phyloP scores from a whole-genome alignment of 2,113 vertebrate genomes.

The Sinocyclocheilus anshuiensis region DNA sequence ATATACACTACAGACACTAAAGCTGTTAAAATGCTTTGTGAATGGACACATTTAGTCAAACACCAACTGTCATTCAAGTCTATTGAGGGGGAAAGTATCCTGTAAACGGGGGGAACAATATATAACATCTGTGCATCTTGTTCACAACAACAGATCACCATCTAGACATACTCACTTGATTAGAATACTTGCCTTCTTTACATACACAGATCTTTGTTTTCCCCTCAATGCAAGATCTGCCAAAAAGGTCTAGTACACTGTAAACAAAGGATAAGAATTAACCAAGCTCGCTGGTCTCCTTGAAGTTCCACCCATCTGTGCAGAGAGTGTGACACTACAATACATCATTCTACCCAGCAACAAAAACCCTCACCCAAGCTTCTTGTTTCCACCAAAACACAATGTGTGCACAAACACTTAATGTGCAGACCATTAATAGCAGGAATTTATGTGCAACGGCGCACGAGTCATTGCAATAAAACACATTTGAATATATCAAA shows the following conservation, averaged over 20 bases:
- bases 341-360: slow-evolving; percentile 68
- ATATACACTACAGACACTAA: not conserved
- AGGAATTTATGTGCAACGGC: not conserved
- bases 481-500: not conserved
- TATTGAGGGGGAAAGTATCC: not conserved
- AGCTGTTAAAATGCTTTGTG: not conserved
- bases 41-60: not conserved
- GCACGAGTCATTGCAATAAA: not conserved
- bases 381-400: not conserved
- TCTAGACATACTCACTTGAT: not conserved
- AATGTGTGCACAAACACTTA: not conserved
- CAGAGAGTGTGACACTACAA: slow-evolving; percentile 60
- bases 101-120: not conserved
- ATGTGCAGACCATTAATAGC: slow-evolving; percentile 11
- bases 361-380: slow-evolving; percentile 50
- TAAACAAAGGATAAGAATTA: slow-evolving; percentile 72
- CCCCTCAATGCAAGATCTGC: not conserved
- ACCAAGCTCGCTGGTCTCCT: slow-evolving; percentile 62
- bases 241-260: slow-evolving; percentile 55
- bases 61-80: not conserved
- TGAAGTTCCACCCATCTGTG: slow-evolving; percentile 64
- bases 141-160: no score
- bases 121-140: slow-evolving; percentile 6
- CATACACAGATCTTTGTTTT: not conserved
- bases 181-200: no score